These are phyloP conservation scores for Drosophila cracens DNA, from an alignment of 2,888 invertebrate species.

Conservation along the genomic window DNA sequence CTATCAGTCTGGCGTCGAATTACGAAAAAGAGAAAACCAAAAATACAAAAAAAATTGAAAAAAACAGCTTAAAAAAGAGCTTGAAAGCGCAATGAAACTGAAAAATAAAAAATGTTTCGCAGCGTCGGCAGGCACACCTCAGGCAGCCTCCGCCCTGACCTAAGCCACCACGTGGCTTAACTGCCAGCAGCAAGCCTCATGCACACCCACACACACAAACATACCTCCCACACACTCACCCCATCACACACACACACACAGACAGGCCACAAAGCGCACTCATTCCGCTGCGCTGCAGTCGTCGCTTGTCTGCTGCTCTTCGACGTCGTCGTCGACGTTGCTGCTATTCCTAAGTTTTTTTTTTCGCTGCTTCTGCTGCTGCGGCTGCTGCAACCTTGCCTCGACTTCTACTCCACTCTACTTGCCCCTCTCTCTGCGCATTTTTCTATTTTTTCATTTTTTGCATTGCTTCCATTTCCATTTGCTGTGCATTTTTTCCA, in stretches of 20 bases:
- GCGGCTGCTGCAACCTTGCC: constrained; percentile 62
- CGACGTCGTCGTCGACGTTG: constrained; percentile 27
- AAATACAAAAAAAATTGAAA: background rate
- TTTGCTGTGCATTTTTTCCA: constrained; percentile 79
- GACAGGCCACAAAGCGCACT: constrained; percentile 42
- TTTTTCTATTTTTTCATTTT: constrained; percentile 29
- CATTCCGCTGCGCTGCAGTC: constrained; percentile 54
- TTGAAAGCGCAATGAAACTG: constrained; percentile 28
- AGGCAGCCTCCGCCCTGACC: constrained; percentile 73
- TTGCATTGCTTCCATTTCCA: constrained; percentile 68
- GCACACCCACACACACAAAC: constrained; percentile 10
- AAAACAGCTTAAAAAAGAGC: constrained; percentile 7
- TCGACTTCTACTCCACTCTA: constrained; percentile 66
- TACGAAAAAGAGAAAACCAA: constrained; percentile 13
- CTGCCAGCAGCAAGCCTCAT: constrained; percentile 62
- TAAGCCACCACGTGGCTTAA: constrained; percentile 78
- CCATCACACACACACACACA: constrained; percentile 5
- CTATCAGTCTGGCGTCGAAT: constrained; percentile 65
- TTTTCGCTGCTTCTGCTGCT: constrained; percentile 24
- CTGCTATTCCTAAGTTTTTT: constrained; percentile 76
- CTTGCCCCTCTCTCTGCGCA: constrained; percentile 39
- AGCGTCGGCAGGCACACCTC: constrained; percentile 57
- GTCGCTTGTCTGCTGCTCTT: constrained; percentile 57
- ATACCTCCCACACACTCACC: constrained; percentile 11
- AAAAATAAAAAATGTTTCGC: constrained; percentile 31